A percentile compares a stretch with the other conserved stretches of the same genome.
Evolutionary conservation across 1,140 invertebrate species (phyloP).

Genomic region (Drosophila hydei): DNA sequence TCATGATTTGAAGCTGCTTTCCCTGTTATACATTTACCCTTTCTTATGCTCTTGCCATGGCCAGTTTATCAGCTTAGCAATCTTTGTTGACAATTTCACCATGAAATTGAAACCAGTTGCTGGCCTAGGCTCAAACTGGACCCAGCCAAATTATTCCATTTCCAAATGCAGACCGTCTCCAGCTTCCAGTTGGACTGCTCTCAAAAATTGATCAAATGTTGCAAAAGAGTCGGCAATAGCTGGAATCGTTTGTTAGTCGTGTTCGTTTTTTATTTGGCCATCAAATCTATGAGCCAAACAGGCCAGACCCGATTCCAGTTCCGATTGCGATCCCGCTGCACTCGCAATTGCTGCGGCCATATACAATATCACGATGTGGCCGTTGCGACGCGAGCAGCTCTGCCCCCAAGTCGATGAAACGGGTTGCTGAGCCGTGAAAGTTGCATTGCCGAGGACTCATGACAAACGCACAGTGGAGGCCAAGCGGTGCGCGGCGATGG

Average conservation of each 20-base stretch:
- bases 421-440: constrained; percentile 39
- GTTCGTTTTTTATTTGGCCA: constrained; percentile 9
- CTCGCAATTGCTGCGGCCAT: constrained; percentile 19
- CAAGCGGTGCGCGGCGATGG: neutral
- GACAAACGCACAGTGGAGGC: neutral
- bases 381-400: neutral
- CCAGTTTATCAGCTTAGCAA: neutral
- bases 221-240: constrained; percentile 31
- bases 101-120: neutral
- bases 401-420: constrained; percentile 14
- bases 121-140: neutral
- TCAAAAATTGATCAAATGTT: constrained; percentile 15
- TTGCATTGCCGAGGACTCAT: constrained; percentile 21
- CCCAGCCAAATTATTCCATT: constrained; percentile 1
- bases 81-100: constrained; percentile 11
- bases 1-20: too few relatives aligned
- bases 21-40: neutral
- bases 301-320: constrained; percentile 33
- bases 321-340: too few relatives aligned
- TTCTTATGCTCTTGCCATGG: neutral
- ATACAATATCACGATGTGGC: constrained; percentile 5
- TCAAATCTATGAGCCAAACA: constrained; percentile 32
- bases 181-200: constrained; percentile 2
- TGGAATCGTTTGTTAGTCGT: constrained; percentile 15
- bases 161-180: constrained; percentile 21